Conservation (phyloP, 2,888 invertebrate species). For the Drosophila stalkeri region DNA sequence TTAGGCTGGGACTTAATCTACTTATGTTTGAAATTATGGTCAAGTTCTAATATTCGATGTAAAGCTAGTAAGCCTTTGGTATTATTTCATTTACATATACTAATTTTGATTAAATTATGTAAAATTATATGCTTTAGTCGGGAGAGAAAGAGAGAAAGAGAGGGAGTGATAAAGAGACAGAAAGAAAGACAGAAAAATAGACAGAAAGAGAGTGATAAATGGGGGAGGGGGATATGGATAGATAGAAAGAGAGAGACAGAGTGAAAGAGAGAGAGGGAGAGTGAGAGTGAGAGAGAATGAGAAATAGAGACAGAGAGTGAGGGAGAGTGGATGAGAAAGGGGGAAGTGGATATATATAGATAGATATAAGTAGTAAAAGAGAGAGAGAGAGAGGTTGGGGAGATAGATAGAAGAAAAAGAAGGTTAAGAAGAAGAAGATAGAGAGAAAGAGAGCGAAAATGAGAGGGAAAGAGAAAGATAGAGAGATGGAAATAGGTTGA, state of each 20-base stretch:
- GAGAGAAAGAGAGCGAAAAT: not conserved
- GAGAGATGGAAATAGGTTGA: not conserved
- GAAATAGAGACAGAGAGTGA: not conserved
- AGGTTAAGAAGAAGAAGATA: not conserved
- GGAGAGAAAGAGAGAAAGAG: not conserved
- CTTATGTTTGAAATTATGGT: conserved; percentile 4
- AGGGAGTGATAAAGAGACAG: not conserved
- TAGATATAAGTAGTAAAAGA: no score
- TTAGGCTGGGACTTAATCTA: conserved; percentile 1
- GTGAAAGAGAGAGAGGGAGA: not conserved
- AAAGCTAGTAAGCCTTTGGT: not conserved
- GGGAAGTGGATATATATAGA: no score
- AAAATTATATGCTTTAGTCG: not conserved
- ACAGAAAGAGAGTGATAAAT: not conserved
- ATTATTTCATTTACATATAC: not conserved
- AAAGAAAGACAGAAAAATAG: no score
- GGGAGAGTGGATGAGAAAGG: not conserved
- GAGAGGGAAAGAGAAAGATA: not conserved
- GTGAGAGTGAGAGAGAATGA: not conserved
- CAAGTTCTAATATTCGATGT: not conserved
- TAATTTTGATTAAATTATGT: conserved; percentile 1
- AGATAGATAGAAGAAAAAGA: not conserved
- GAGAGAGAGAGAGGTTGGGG: not conserved
- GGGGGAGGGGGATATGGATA: no score
- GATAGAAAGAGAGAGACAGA: not conserved